A percentile compares a stretch with the other conserved stretches of the same genome.
These are phyloP conservation scores for Zaprionus inermis DNA, from an alignment of 1,140 invertebrate genomes.

Conservation along the genomic window DNA sequence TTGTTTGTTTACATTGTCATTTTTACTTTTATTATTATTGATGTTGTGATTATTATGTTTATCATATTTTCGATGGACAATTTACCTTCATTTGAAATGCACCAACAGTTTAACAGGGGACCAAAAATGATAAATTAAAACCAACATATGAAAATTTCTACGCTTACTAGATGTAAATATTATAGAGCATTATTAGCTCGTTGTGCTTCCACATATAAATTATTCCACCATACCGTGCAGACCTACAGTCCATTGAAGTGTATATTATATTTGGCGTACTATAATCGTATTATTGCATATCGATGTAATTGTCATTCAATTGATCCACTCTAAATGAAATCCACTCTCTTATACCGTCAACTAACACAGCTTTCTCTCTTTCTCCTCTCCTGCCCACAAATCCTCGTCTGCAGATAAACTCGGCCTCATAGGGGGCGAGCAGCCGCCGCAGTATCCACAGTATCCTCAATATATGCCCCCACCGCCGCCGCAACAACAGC, in stretches of 20 bases:
- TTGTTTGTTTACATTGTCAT: constrained; percentile 12
- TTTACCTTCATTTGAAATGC: constrained; percentile 32
- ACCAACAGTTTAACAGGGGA: constrained; percentile 32
- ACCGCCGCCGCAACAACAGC: constrained; percentile 69
- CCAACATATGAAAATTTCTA: constrained; percentile 22
- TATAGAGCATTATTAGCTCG: neutral
- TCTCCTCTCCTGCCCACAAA: neutral
- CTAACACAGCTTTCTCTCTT: constrained; percentile 22
- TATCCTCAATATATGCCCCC: constrained; percentile 84
- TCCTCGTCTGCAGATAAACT: constrained; percentile 70
- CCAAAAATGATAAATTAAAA: constrained; percentile 14
- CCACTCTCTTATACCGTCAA: neutral
- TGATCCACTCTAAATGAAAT: constrained; percentile 21
- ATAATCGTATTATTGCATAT: constrained; percentile 69
- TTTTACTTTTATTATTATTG: constrained; percentile 26
- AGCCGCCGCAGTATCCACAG: constrained; percentile 81
- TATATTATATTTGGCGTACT: constrained; percentile 30
- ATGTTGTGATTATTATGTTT: constrained; percentile 31
- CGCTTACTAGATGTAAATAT: constrained; percentile 12
- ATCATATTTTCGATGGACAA: constrained; percentile 27
- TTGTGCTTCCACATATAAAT: constrained; percentile 18
- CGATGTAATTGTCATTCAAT: constrained; percentile 68
- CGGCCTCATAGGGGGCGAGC: constrained; percentile 84
- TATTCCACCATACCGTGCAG: constrained; percentile 15
- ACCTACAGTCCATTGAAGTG: constrained; percentile 37